Base-by-base conservation (phyloP, 2,888 invertebrate species). In the Netelia inedita region DNA sequence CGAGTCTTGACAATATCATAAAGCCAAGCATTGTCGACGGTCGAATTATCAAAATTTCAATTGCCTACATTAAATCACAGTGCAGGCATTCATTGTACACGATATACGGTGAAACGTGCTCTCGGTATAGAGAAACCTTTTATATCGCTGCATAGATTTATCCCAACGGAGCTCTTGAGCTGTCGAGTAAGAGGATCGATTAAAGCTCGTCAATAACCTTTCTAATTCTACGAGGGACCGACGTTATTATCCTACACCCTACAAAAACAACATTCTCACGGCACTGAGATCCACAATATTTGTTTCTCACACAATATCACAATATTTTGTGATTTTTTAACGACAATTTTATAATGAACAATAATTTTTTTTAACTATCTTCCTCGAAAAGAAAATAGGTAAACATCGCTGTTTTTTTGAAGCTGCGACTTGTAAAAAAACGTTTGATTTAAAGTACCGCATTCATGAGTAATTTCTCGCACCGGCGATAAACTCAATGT, bases 21-120 rank as follows among this genome's bases (percentile, higher is more conserved):
- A 73, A 78, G 72, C 57, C 59, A 14, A 14, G 28, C 50, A 75
- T 75, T 65, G 65, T 74, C 55, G 61, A 69, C n/a, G 19, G 11
- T 57, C 55, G 75, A 65, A 69, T 79, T 71, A 75, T 71, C 16
- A 65, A 79, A 83, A 75, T 71, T 74, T 75, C 79, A 75, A 83
- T 83, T 79, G 74, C 65, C 53, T 53, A n/a, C 57, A 74, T 75
- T 75, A 65, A 66, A 83, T 83, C 65, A 74, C 71, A 75, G 53
- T 65, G 79, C 69, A 59, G 79, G 73, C 61, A 79, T 83, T 79
- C 63, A 65, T 79, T 73, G 43, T 57, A 57, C 16, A 50, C 28
- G 19, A 28, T 57, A 55, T 19, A 76, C 72, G 59, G 19, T 28
- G 59, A 66, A 82, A 78, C 41, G n/a, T 59, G n/a, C 59, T 71